A percentile compares a stretch with the other conserved stretches of the same genome.
These are phyloP conservation scores for Oxytorus armatus DNA, from an alignment of 2,888 invertebrate genomes.

Conservation along the genomic window DNA sequence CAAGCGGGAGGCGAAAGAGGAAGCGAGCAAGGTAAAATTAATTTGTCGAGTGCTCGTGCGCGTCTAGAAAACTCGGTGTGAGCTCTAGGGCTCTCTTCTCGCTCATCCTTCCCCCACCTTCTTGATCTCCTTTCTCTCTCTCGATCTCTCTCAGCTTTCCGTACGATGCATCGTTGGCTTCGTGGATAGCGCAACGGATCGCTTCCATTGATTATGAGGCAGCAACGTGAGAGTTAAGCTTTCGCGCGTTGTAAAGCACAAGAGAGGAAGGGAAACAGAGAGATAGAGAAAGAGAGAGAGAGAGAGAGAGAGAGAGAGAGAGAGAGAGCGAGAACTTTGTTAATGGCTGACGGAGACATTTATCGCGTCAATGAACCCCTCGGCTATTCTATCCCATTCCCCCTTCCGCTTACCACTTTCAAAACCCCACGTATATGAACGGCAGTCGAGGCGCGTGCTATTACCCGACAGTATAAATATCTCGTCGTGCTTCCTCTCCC, in stretches of 20 bases:
- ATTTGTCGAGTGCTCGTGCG: constrained; percentile 75
- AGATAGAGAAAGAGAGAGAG: background rate
- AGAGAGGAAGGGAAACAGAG: background rate
- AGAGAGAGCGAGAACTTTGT: constrained; percentile 72
- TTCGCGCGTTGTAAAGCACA: constrained; percentile 54
- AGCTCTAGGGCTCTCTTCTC: constrained; percentile 26
- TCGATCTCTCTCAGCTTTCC: constrained; percentile 29
- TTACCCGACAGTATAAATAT: constrained; percentile 79
- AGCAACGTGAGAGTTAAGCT: constrained; percentile 59
- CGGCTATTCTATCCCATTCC: constrained; percentile 74
- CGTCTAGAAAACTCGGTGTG: constrained; percentile 66
- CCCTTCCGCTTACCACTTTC: constrained; percentile 61
- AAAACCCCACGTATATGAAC: constrained; percentile 40
- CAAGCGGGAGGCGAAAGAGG: constrained; percentile 4
- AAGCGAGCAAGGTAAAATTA: constrained; percentile 71
- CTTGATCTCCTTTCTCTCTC: background rate
- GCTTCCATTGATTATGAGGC: constrained; percentile 81
- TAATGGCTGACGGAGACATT: constrained; percentile 80
- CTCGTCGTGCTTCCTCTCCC: constrained; percentile 55
- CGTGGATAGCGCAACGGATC: constrained; percentile 71
- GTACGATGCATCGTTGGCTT: constrained; percentile 58
- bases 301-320: constrained; percentile 17
- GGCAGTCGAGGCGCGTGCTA: constrained; percentile 70
- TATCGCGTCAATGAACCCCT: constrained; percentile 80
- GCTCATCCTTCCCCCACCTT: constrained; percentile 3